Conservation (phyloP, 1,140 invertebrate genomes). For the Philaenus spumarius region DNA sequence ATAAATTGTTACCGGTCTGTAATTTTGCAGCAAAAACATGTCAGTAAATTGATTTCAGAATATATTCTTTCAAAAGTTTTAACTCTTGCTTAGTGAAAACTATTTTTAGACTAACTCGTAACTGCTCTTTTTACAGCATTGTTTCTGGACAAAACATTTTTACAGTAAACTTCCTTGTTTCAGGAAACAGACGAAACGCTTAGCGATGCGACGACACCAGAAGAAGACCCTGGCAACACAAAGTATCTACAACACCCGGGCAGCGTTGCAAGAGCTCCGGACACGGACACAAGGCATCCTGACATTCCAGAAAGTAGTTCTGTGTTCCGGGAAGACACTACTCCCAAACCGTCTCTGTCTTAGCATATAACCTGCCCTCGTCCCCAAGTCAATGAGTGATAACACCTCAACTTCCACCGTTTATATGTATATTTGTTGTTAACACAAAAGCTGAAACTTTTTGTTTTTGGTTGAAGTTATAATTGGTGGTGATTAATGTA, state of each 20-base stretch:
- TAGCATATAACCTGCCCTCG: constrained; percentile 4
- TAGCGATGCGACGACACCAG: neutral
- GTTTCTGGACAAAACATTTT: no score
- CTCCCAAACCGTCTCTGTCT: constrained; percentile 8
- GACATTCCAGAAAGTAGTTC: neutral
- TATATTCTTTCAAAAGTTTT: no score
- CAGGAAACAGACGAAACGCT: neutral
- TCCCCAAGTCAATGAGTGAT: neutral
- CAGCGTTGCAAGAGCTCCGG: neutral
- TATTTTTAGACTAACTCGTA: no score
- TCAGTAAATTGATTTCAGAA: no score
- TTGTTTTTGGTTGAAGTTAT: neutral
- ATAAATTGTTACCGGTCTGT: no score
- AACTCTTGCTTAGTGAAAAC: no score
- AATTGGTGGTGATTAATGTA: no score
- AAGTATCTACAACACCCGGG: neutral
- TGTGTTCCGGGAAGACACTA: no score
- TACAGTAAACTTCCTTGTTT: no score
- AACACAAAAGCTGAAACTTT: neutral
- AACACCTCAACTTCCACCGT: neutral
- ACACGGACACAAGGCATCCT: neutral
- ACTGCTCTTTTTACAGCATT: no score
- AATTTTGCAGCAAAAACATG: no score
- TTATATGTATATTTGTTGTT: neutral
- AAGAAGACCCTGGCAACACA: neutral